phyloP scores from a whole-genome alignment of 2,888 invertebrate genomes.

The Tachystola acroxantha region DNA sequence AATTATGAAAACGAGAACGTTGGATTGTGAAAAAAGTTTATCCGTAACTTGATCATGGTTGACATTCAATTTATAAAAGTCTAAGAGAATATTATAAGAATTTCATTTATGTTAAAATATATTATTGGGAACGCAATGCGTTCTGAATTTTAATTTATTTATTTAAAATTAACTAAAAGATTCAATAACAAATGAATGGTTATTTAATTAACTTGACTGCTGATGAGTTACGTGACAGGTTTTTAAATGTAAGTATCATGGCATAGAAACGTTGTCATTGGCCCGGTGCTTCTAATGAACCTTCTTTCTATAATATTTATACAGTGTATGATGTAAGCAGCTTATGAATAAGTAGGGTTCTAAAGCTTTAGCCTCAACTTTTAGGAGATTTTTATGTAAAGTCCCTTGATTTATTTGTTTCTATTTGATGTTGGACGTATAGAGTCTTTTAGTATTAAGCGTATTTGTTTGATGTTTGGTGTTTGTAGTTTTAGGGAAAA shows the following conservation, averaged over 20 bases:
- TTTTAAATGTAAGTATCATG: no score
- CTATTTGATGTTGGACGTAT: slow-evolving; percentile 34
- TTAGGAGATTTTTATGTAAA: slow-evolving; percentile 45
- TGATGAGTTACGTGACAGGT: no score
- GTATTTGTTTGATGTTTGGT: slow-evolving; percentile 71
- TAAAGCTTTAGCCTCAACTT: slow-evolving; percentile 60
- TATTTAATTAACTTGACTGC: no score
- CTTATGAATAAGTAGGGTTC: slow-evolving; percentile 49
- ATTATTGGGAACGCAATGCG: no score
- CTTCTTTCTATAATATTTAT: slow-evolving; percentile 11
- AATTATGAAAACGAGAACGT: slow-evolving; percentile 37
- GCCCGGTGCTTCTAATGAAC: background rate
- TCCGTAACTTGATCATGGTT: slow-evolving; percentile 30
- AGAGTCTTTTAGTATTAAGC: slow-evolving; percentile 20
- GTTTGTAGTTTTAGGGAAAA: slow-evolving; percentile 64
- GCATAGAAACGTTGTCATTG: slow-evolving; percentile 12
- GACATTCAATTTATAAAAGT: slow-evolving; percentile 26
- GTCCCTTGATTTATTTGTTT: slow-evolving; percentile 31
- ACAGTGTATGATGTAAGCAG: slow-evolving; percentile 31
- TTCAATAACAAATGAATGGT: no score
- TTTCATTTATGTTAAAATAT: no score
- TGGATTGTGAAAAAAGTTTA: slow-evolving; percentile 39
- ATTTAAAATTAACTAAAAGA: no score
- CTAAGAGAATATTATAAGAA: no score
- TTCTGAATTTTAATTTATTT: no score